These are phyloP conservation scores for Bucco capensis DNA, from an alignment of 2,113 vertebrate genomes.

Conservation along the genomic window DNA sequence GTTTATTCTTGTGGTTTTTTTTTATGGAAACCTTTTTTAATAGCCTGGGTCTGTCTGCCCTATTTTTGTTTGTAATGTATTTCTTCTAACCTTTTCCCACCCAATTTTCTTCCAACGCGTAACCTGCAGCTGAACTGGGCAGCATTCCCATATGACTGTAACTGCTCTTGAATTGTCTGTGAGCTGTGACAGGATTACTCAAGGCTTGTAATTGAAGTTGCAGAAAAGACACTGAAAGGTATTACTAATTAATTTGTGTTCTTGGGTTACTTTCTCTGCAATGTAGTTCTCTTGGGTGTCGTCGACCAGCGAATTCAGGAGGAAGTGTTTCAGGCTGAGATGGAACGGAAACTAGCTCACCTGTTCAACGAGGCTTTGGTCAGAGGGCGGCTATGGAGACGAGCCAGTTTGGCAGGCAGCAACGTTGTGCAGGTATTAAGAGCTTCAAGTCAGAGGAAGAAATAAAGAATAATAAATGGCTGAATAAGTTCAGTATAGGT, in stretches of 20 bases:
- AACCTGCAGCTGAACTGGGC: background rate
- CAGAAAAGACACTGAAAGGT: background rate
- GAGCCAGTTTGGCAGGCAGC: conserved; percentile 85
- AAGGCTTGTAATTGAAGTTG: background rate
- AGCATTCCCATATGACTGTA: background rate
- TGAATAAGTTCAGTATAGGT: background rate
- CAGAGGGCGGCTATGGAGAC: conserved; percentile 78
- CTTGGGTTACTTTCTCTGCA: background rate
- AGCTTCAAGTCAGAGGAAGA: background rate
- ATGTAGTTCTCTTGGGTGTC: conserved; percentile 84
- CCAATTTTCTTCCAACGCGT: background rate
- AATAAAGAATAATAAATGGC: background rate
- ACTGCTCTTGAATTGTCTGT: accelerated
- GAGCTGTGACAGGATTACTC: background rate
- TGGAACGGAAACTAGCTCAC: conserved; percentile 89
- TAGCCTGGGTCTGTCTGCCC: background rate
- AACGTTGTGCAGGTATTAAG: conserved; percentile 87
- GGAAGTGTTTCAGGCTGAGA: conserved; percentile 87
- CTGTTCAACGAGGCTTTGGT: conserved; percentile 83
- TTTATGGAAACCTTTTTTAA: background rate
- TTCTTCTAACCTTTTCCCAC: background rate
- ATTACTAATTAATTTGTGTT: background rate
- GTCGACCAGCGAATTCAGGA: conserved; percentile 82
- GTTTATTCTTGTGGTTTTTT: background rate
- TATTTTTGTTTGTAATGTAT: background rate